These are phyloP conservation scores for Arenaria interpres DNA, from an alignment of 2,113 vertebrate species.

Conservation along the genomic window DNA sequence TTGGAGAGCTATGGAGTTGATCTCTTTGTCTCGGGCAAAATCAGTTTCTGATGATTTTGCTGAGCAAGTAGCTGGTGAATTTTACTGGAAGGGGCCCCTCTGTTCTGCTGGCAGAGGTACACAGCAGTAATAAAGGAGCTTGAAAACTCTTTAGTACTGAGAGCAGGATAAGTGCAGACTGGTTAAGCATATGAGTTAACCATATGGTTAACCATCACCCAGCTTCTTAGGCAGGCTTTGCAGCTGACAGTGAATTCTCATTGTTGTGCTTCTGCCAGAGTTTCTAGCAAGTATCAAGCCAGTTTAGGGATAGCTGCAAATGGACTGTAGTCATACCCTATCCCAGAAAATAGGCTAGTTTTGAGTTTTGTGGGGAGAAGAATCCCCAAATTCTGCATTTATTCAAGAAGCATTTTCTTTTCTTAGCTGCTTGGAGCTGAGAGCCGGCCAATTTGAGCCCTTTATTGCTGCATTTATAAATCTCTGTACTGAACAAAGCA, in stretches of 20 bases:
- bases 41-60: background rate
- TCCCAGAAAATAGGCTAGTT: background rate
- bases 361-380: background rate
- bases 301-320: background rate
- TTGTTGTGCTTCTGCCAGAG: background rate
- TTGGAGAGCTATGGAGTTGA: background rate
- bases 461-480: background rate
- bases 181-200: background rate
- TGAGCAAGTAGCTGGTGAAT: background rate
- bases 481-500: background rate
- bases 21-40: background rate
- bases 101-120: background rate
- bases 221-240: background rate
- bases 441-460: background rate
- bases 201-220: background rate
- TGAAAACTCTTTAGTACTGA: background rate
- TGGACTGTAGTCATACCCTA: background rate
- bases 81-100: background rate
- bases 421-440: background rate
- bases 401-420: background rate
- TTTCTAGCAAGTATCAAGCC: background rate
- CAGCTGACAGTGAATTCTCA: background rate
- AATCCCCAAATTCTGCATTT: background rate
- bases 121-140: background rate
- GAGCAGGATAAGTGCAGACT: background rate